Conservation (phyloP, 2,113 vertebrate species). For the Tiliqua scincoides region DNA sequence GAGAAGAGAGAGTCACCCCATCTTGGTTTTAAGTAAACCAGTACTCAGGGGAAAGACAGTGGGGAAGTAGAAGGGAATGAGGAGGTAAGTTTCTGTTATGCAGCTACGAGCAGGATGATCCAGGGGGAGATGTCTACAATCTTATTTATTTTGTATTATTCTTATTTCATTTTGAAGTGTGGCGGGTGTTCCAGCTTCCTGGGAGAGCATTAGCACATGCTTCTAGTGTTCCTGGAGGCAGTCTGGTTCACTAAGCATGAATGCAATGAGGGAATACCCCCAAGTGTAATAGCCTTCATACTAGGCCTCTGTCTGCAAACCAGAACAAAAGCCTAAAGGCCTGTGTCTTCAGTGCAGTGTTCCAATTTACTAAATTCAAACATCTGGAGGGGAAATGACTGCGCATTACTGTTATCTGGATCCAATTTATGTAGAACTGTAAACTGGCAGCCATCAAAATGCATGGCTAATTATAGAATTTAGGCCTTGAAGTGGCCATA, state of each 20-base stretch:
- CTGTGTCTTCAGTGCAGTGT: slow-evolving; percentile 8
- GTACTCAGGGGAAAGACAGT: neutral
- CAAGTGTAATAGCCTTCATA: neutral
- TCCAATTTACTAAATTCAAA: slow-evolving; percentile 7
- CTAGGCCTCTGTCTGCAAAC: slow-evolving; percentile 6
- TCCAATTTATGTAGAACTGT: slow-evolving; percentile 3
- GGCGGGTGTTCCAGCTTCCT: neutral
- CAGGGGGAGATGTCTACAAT: neutral
- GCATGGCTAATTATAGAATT: slow-evolving; percentile 6
- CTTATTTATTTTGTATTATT: neutral
- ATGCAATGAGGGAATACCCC: neutral
- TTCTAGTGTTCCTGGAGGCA: neutral
- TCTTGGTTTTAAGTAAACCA: neutral
- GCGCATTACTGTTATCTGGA: neutral
- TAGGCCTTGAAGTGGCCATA: slow-evolving; percentile 3
- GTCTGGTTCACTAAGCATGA: neutral
- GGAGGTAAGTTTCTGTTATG: neutral
- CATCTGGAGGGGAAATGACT: slow-evolving; percentile 5
- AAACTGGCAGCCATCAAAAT: neutral
- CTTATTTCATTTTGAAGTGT: neutral
- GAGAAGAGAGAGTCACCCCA: neutral
- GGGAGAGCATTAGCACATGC: neutral
- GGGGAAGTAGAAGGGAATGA: neutral
- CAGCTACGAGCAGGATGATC: neutral
- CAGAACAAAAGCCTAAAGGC: neutral